Evolutionary conservation across 2,113 vertebrate genomes (phyloP).

Genomic region (Elachura formosa): DNA sequence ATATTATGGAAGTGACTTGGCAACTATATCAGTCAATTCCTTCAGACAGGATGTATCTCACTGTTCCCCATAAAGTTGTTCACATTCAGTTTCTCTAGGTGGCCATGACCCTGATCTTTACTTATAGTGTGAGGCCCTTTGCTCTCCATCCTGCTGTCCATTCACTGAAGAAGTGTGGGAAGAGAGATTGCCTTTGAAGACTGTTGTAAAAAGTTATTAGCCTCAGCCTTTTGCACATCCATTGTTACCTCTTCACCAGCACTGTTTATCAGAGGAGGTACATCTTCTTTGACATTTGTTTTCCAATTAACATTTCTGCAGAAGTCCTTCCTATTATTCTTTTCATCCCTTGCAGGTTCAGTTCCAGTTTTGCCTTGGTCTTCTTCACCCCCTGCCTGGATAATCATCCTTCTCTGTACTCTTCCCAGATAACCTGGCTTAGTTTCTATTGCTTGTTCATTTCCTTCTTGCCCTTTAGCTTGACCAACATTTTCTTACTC

Average conservation of each 20-base stretch:
- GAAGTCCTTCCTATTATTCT: background rate
- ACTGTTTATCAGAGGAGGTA: background rate
- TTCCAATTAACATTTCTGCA: background rate
- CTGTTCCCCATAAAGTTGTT: background rate
- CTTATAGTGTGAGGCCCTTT: background rate
- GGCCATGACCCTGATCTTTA: background rate
- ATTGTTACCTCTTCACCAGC: background rate
- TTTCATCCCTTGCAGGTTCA: background rate
- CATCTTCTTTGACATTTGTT: background rate
- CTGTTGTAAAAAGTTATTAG: background rate
- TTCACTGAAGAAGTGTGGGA: background rate
- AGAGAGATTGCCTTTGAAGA: background rate
- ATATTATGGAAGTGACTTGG: background rate
- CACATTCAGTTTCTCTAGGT: background rate
- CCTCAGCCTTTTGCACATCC: background rate
- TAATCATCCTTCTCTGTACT: background rate
- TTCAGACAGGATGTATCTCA: background rate
- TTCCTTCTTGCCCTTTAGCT: background rate
- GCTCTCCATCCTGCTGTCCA: background rate
- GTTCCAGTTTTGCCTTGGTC: background rate
- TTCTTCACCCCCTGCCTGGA: background rate
- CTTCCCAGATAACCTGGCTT: background rate
- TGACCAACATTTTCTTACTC: background rate
- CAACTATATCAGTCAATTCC: background rate
- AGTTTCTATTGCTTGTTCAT: background rate